Percentiles rank a stretch among this genome's conserved stretches.
These are phyloP conservation scores for Marcusenius ussheri DNA, from an alignment of 2,113 vertebrate species.

Conservation along the genomic window DNA sequence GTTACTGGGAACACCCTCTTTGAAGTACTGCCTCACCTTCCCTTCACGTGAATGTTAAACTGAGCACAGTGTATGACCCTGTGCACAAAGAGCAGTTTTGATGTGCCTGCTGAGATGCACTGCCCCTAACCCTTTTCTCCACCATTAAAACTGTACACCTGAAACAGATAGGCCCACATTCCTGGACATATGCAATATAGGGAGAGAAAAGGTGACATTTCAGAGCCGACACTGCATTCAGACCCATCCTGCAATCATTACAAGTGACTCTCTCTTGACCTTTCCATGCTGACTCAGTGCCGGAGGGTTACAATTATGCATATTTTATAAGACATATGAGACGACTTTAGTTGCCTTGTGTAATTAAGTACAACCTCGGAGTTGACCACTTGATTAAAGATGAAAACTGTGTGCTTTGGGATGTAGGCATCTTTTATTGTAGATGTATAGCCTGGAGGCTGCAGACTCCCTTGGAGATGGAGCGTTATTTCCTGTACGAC, in stretches of 20 bases:
- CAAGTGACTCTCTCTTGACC: not conserved
- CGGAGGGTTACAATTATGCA: not conserved
- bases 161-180: not conserved
- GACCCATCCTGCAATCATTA: not conserved
- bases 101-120: not conserved
- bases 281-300: not conserved
- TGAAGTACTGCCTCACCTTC: not conserved
- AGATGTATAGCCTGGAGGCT: not conserved
- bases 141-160: not conserved
- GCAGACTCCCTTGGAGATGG: not conserved
- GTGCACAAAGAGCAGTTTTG: not conserved
- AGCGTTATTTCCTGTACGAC: slow-evolving; percentile 14
- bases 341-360: not conserved
- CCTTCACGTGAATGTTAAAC: not conserved
- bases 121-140: not conserved
- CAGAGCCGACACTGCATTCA: not conserved
- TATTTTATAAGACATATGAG: not conserved
- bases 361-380: not conserved
- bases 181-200: not conserved
- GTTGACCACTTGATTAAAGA: not conserved
- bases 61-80: not conserved
- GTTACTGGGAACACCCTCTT: not conserved
- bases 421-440: not conserved
- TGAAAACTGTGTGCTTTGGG: not conserved
- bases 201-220: not conserved